Percentiles rank a stretch among this genome's conserved stretches.
Evolutionary conservation across 2,113 vertebrate genomes (phyloP).

Genomic region (Pluvianellus socialis): DNA sequence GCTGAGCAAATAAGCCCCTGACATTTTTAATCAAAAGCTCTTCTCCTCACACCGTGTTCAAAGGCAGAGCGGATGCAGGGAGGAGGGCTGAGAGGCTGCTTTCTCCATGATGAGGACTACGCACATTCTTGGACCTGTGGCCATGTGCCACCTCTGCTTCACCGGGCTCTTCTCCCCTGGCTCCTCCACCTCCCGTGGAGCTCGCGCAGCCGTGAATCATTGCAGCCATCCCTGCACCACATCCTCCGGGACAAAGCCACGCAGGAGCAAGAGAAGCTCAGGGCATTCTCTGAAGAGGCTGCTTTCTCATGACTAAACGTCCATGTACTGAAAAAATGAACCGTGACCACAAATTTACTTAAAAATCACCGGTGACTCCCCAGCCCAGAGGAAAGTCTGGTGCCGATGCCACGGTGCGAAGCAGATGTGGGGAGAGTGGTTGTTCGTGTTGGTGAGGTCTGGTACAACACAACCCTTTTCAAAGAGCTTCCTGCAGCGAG

Average conservation of each 20-base stretch:
- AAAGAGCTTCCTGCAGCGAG: neutral
- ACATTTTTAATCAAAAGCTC: neutral
- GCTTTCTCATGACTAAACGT: neutral
- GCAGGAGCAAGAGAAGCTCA: neutral
- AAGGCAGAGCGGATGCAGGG: neutral
- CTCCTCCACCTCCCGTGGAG: neutral
- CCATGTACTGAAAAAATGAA: neutral
- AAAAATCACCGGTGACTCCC: rapidly evolving
- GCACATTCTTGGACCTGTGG: neutral
- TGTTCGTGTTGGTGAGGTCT: neutral
- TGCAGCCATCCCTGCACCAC: neutral
- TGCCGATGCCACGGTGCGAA: rapidly evolving
- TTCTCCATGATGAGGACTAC: rapidly evolving
- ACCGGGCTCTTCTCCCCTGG: rapidly evolving
- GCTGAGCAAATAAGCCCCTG: neutral
- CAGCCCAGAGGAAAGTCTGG: neutral
- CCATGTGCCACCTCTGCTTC: neutral
- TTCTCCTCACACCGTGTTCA: neutral
- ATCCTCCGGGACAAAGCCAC: neutral
- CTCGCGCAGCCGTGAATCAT: neutral
- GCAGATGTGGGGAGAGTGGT: neutral
- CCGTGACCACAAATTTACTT: neutral
- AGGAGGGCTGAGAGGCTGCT: neutral
- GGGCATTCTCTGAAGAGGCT: neutral
- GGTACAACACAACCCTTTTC: neutral